A percentile compares a stretch with the other conserved stretches of the same genome.
phyloP scores from a whole-genome alignment of 2,797 vertebrate species.

The Galaxias olidus region DNA sequence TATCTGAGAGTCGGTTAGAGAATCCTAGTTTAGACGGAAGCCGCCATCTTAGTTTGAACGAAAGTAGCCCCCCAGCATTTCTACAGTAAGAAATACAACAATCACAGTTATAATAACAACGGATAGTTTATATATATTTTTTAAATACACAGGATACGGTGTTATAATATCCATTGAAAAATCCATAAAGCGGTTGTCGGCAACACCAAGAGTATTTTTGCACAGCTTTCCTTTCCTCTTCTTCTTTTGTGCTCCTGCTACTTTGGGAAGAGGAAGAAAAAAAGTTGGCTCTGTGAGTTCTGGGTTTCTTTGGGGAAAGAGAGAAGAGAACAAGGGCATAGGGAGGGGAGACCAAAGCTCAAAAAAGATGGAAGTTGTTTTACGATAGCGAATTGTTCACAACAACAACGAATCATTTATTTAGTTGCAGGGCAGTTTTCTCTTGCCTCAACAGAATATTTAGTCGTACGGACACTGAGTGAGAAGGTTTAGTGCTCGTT shows the following conservation, averaged over 20 bases:
- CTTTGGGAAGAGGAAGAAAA: constrained; percentile 50
- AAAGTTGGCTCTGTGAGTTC: constrained; percentile 56
- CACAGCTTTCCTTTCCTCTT: constrained; percentile 47
- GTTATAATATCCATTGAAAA: constrained; percentile 20
- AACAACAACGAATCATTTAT: not conserved
- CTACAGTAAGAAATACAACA: no score
- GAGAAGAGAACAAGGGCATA: constrained; percentile 42
- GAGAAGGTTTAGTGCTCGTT: not conserved
- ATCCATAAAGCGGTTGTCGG: constrained; percentile 31
- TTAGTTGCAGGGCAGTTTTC: constrained; percentile 17
- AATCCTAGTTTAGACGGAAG: no score
- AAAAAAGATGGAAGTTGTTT: constrained; percentile 82
- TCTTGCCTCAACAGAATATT: constrained; percentile 20
- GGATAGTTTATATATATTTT: no score
- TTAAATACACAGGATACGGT: no score
- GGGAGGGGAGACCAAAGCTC: constrained; percentile 65
- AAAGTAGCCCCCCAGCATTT: no score
- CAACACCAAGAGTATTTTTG: constrained; percentile 52
- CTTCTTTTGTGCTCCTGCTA: constrained; percentile 59
- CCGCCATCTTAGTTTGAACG: no score
- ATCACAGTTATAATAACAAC: no score
- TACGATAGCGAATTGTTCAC: constrained; percentile 72
- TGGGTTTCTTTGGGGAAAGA: constrained; percentile 57
- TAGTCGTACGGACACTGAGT: not conserved
- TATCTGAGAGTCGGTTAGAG: no score